Base-by-base conservation (phyloP, 2,797 vertebrate species). In the Naso thynnoides region DNA sequence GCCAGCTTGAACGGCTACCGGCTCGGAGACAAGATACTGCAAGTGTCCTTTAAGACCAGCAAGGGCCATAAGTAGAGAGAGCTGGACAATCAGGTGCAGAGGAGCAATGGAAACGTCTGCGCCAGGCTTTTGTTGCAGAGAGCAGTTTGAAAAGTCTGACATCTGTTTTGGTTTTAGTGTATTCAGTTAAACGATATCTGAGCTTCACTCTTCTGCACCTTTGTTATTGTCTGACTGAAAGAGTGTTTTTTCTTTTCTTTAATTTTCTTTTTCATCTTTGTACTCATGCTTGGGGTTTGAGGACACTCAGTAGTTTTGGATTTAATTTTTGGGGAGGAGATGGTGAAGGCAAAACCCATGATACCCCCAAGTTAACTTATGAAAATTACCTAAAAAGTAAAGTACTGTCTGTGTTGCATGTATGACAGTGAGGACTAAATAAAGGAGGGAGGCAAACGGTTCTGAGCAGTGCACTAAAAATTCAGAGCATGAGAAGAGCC, bases 1-100 rank as follows among this genome's bases (percentile, higher is more conserved):
- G 97, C 97, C 81, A 99, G 98, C 92, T 96, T 99, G 89, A 99
- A 99, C 42, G 98, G 97, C 92, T 99, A 98, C 93, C 96, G 97
- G 92, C 95, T 99, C 59, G 98, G 98, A 91, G 98, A 99, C 96
- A 99, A 98, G 94, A 97, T 98, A 86, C 95, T 99, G 90, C 98
- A 99, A 95, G 98, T 99, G 95, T 99, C 98, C 92, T 99, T 99
- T 94, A 99, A 99, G 95, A 99, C 98, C 91, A 99, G 95, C 96
- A 99, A 99, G 94, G 96, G 97, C 87, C 98, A 99, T 96, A 99
- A 99, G 95, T 99, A 99, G 95, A 95, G 54, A 33, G 44, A 61
- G 73, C 18, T 6, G 73, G 83, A 87, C 88, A 84, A 73, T 70
- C 29, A 2, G 74, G 81, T 67, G 76, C 80, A 73, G 69, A 81